phyloP scores from a whole-genome alignment of 2,113 vertebrate species.

The Numida meleagris region DNA sequence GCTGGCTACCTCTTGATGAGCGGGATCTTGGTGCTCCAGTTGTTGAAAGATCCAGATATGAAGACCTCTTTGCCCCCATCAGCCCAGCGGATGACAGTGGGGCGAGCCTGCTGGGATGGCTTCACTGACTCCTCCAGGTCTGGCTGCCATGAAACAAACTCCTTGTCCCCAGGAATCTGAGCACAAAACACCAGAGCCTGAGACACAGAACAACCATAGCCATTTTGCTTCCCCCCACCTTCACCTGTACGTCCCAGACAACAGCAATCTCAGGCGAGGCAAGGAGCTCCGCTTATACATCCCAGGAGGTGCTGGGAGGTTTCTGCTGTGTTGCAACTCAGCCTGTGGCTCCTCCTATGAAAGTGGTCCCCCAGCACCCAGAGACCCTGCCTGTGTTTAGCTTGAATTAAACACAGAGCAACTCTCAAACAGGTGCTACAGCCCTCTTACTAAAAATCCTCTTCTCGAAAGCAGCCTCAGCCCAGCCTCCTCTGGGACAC shows the following conservation, averaged over 20 bases:
- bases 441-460: neutral
- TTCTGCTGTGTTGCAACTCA: neutral
- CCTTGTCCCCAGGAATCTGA: constrained; percentile 89
- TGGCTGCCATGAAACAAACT: constrained; percentile 85
- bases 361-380: neutral
- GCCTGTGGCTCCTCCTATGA: neutral
- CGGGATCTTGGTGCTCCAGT: constrained; percentile 95
- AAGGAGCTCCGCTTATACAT: neutral
- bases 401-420: neutral
- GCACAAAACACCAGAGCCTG: constrained; percentile 42
- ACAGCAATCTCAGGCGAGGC: neutral
- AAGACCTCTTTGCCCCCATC: constrained; percentile 96
- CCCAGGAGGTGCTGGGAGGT: neutral
- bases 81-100: constrained; percentile 96
- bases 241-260: neutral
- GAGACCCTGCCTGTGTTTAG: neutral
- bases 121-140: constrained; percentile 90
- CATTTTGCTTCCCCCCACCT: neutral
- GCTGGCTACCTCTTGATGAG: constrained; percentile 92
- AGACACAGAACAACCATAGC: neutral
- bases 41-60: constrained; percentile 96
- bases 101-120: constrained; percentile 88
- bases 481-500: neutral
- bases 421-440: neutral
- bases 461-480: neutral